A percentile compares a stretch with the other conserved stretches of the same genome.
Evolutionary conservation across 2,797 vertebrate species (phyloP).

Genomic region (Malacoctenus gilli): DNA sequence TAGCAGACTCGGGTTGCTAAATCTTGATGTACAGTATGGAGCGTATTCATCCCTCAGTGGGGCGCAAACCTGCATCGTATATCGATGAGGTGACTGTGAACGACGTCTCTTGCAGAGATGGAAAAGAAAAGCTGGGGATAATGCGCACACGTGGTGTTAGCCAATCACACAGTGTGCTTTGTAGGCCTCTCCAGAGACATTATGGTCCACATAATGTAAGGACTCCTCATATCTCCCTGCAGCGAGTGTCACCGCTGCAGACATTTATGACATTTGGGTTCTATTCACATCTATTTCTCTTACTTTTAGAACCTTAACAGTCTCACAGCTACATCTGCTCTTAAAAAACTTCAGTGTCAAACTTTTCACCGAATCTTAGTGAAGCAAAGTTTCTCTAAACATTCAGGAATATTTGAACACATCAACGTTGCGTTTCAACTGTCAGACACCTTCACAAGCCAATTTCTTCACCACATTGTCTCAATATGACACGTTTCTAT

Average conservation of each 20-base stretch:
- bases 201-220: constrained; percentile 12
- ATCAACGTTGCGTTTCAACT: too few relatives aligned
- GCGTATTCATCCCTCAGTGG: constrained; percentile 6
- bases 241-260: too few relatives aligned
- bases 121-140: constrained; percentile 32
- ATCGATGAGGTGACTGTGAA: neutral
- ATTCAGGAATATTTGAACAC: too few relatives aligned
- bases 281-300: too few relatives aligned
- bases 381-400: too few relatives aligned
- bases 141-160: constrained; percentile 34
- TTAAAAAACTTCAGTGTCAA: too few relatives aligned
- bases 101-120: constrained; percentile 21
- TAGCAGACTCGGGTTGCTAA: constrained; percentile 18
- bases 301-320: too few relatives aligned
- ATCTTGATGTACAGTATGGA: constrained; percentile 16
- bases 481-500: neutral
- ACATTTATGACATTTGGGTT: too few relatives aligned
- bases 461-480: neutral
- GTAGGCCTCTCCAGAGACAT: constrained; percentile 20
- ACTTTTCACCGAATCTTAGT: too few relatives aligned
- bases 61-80: constrained; percentile 4
- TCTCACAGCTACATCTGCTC: too few relatives aligned
- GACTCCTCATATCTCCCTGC: neutral
- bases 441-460: too few relatives aligned
- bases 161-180: constrained; percentile 26